Evolutionary conservation across 2,888 invertebrate species (phyloP).

Genomic region (Parapristionchus giblindavisi): DNA sequence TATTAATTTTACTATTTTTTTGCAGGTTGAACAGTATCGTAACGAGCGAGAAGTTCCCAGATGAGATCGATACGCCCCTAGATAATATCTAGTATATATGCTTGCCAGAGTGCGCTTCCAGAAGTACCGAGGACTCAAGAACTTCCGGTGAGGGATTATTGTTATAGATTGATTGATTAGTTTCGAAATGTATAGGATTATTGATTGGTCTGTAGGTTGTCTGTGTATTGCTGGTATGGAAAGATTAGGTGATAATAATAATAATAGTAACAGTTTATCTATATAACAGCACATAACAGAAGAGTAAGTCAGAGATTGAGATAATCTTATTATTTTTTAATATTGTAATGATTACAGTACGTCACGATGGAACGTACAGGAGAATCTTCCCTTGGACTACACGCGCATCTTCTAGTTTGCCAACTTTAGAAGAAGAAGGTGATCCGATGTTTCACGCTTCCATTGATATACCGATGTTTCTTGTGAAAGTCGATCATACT

Average conservation of each 20-base stretch:
- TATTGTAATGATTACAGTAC: conserved; percentile 74
- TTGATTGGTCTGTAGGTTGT: too few species aligned
- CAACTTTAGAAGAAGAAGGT: conserved; percentile 87
- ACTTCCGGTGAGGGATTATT: conserved; percentile 76
- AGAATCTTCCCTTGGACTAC: conserved; percentile 92
- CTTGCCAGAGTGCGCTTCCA: conserved; percentile 87
- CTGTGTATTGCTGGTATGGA: too few species aligned
- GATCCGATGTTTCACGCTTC: background rate
- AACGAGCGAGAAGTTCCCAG: conserved; percentile 86
- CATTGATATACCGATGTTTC: conserved; percentile 75
- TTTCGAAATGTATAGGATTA: too few species aligned
- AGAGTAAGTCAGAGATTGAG: too few species aligned
- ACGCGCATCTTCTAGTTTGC: conserved; percentile 92
- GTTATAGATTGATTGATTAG: background rate
- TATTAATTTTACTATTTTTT: conserved; percentile 5
- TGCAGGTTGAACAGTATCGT: conserved; percentile 70
- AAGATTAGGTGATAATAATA: too few species aligned
- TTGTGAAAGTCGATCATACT: conserved; percentile 77
- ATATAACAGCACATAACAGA: too few species aligned
- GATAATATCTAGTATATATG: too few species aligned
- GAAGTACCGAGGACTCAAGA: conserved; percentile 88
- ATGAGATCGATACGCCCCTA: conserved; percentile 93
- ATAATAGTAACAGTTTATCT: too few species aligned
- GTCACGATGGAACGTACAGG: conserved; percentile 92
- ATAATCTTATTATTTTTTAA: too few species aligned